Evolutionary conservation across 2,888 invertebrate genomes (phyloP).

Genomic region (Dryadula phaetusa): DNA sequence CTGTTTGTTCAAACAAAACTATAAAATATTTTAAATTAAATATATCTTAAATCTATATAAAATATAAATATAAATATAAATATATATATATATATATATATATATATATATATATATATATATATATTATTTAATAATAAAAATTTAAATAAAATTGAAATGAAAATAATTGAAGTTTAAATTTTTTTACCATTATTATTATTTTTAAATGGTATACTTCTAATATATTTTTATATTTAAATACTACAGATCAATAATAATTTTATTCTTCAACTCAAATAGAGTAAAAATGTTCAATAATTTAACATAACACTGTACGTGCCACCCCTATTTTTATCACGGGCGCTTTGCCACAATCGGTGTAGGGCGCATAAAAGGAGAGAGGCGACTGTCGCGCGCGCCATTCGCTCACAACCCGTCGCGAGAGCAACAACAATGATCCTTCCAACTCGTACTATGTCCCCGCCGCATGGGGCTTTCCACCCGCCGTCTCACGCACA

Average conservation of each 20-base stretch:
- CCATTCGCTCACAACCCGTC: conserved; percentile 77
- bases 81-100: too few relatives aligned
- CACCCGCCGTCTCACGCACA: conserved; percentile 74
- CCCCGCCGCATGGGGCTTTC: conserved; percentile 80
- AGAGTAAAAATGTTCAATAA: neutral
- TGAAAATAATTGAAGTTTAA: too few relatives aligned
- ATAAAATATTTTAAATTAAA: neutral
- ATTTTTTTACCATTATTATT: too few relatives aligned
- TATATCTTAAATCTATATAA: too few relatives aligned
- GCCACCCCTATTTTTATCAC: conserved; percentile 82
- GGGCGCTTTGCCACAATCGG: conserved; percentile 83
- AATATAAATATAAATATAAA: neutral
- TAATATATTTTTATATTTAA: too few relatives aligned
- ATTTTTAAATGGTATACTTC: too few relatives aligned
- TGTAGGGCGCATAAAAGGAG: conserved; percentile 80
- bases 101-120: too few relatives aligned
- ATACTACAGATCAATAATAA: too few relatives aligned
- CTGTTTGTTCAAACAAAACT: conserved; percentile 55
- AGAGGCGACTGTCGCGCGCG: conserved; percentile 72
- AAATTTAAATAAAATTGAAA: too few relatives aligned
- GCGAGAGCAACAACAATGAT: conserved; percentile 79
- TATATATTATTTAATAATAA: too few relatives aligned
- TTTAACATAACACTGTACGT: conserved; percentile 40
- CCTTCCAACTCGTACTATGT: conserved; percentile 80
- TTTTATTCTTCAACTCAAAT: neutral